Evolutionary conservation across 2,113 vertebrate genomes (phyloP).

Genomic region (Pheucticus melanocephalus): DNA sequence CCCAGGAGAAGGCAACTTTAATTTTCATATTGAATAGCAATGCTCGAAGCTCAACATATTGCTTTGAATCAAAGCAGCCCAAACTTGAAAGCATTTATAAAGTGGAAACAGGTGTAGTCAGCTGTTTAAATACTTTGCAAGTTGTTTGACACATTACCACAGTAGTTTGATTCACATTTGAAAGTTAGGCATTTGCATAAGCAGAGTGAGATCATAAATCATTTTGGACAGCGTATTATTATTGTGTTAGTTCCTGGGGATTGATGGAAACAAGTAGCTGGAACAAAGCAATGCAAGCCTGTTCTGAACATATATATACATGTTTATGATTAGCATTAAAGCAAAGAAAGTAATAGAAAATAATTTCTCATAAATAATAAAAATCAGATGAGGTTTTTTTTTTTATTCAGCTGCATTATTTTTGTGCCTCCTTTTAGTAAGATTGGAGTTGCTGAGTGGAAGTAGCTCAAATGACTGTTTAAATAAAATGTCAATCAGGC

Average conservation of each 20-base stretch:
- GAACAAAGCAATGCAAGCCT: conserved; percentile 8
- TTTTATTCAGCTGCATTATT: neutral
- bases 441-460: neutral
- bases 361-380: neutral
- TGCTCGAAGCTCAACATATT: conserved; percentile 53
- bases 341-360: neutral
- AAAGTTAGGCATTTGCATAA: conserved; percentile 71
- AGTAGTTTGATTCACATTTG: conserved; percentile 71
- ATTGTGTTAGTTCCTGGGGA: conserved; percentile 40
- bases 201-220: conserved; percentile 76
- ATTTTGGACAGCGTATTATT: conserved; percentile 70
- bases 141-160: conserved; percentile 71
- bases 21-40: conserved; percentile 62
- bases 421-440: neutral
- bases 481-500: neutral
- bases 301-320: neutral
- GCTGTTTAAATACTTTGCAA: conserved; percentile 69
- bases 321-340: neutral
- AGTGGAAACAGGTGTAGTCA: conserved; percentile 78
- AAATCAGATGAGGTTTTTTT: neutral
- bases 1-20: conserved; percentile 13
- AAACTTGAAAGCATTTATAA: conserved; percentile 72
- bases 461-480: neutral
- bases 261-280: conserved; percentile 53
- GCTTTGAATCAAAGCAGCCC: conserved; percentile 66